Evolutionary conservation across 1,140 invertebrate species (phyloP).

Genomic region (Brachionus calyciflorus): DNA sequence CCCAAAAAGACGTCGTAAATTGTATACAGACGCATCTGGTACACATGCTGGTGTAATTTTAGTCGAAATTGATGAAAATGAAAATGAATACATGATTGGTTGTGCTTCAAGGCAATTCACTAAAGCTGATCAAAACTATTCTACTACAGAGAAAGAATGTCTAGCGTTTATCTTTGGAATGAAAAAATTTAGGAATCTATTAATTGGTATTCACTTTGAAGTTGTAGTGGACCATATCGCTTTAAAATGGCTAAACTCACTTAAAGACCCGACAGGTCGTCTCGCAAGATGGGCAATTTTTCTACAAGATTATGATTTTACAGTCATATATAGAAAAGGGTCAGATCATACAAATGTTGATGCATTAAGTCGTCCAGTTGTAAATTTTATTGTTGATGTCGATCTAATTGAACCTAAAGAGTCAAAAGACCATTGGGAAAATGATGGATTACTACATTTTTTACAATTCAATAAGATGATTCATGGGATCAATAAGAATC

Average conservation of each 20-base stretch:
- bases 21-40: background rate
- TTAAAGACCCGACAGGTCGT: constrained; percentile 57
- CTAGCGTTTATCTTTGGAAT: constrained; percentile 62
- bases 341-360: too few relatives aligned
- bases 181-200: constrained; percentile 61
- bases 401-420: too few relatives aligned
- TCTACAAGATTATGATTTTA: background rate
- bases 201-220: constrained; percentile 61
- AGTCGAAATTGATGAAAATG: background rate
- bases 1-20: background rate
- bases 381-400: too few relatives aligned
- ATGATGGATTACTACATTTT: too few relatives aligned
- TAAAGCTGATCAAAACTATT: constrained; percentile 60
- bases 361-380: too few relatives aligned
- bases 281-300: constrained; percentile 49
- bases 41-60: background rate
- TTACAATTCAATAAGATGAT: too few relatives aligned
- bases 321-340: background rate
- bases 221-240: constrained; percentile 63
- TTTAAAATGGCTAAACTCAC: constrained; percentile 58
- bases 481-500: too few relatives aligned
- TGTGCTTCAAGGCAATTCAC: constrained; percentile 50
- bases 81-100: background rate
- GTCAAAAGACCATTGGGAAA: too few relatives aligned
- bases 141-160: constrained; percentile 61